phyloP scores from a whole-genome alignment of 2,797 vertebrate species.

The Cossypha dichroa region DNA sequence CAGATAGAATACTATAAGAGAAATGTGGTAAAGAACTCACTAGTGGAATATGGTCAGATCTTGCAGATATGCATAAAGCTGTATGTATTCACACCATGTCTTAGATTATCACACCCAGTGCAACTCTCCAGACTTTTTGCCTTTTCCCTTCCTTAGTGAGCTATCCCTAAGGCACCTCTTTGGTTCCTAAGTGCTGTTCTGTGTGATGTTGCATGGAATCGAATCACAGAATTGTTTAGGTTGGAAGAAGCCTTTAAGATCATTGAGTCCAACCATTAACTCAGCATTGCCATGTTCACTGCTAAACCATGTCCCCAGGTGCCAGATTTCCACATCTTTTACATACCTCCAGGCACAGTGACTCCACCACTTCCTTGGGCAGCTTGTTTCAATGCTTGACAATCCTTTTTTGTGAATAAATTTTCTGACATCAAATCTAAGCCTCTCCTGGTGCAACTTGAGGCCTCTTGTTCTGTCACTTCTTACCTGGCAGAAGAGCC shows the following conservation, averaged over 20 bases:
- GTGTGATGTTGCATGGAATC: not conserved
- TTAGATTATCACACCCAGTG: not conserved
- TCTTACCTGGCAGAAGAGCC: not conserved
- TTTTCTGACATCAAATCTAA: not conserved
- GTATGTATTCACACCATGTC: fast-evolving
- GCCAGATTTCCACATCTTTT: not conserved
- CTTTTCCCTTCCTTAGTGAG: not conserved
- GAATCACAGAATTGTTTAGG: not conserved
- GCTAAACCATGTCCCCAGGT: not conserved
- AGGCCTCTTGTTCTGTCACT: not conserved
- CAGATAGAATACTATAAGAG: not conserved
- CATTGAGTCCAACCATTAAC: not conserved
- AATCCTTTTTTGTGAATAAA: not conserved
- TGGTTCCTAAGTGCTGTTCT: not conserved
- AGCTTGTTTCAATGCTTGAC: not conserved
- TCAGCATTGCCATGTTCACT: not conserved
- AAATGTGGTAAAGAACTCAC: not conserved
- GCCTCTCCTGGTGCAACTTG: not conserved
- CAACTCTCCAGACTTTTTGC: not conserved
- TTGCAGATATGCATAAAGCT: not conserved
- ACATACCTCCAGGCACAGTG: not conserved
- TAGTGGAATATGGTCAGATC: not conserved
- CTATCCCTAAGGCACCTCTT: not conserved
- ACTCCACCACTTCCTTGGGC: not conserved
- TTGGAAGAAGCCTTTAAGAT: not conserved